Conservation (phyloP, 2,888 invertebrate species). For the Netelia melanura region DNA sequence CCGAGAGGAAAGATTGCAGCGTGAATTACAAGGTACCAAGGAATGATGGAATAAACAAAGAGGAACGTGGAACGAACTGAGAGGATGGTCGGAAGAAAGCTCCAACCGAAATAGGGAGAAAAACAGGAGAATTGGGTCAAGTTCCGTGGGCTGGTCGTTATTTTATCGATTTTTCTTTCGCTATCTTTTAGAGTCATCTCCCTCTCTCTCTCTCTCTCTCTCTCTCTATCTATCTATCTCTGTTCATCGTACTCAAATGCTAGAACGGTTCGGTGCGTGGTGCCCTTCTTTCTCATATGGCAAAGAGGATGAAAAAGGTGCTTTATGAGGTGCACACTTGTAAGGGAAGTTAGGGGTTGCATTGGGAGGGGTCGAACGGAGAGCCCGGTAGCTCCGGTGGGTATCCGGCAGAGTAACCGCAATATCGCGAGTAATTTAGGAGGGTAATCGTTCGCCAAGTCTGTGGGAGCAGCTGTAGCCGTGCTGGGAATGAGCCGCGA, state of each 20-base stretch:
- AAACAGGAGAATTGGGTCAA: slow-evolving; percentile 71
- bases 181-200: slow-evolving; percentile 27
- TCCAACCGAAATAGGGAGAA: slow-evolving; percentile 54
- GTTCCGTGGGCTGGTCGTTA: slow-evolving; percentile 71
- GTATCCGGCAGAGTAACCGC: slow-evolving; percentile 67
- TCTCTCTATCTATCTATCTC: slow-evolving; percentile 30
- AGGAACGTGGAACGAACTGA: not conserved
- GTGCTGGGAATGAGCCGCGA: slow-evolving; percentile 11
- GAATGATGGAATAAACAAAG: slow-evolving; percentile 16
- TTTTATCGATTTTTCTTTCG: slow-evolving; percentile 4
- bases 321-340: slow-evolving; percentile 71
- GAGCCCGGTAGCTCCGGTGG: slow-evolving; percentile 20
- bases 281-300: not conserved
- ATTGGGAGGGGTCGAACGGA: slow-evolving; percentile 14
- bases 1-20: slow-evolving; percentile 19
- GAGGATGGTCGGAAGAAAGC: not conserved
- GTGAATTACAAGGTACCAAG: not conserved
- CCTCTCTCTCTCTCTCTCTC: not conserved
- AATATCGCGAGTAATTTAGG: slow-evolving; percentile 77
- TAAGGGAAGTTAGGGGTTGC: slow-evolving; percentile 14
- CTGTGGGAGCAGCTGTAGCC: slow-evolving; percentile 38
- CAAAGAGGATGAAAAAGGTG: slow-evolving; percentile 60
- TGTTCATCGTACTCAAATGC: slow-evolving; percentile 63
- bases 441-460: slow-evolving; percentile 73
- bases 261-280: not conserved